Conservation (phyloP, 2,888 invertebrate species). For the Drosophila hamatofila region DNA sequence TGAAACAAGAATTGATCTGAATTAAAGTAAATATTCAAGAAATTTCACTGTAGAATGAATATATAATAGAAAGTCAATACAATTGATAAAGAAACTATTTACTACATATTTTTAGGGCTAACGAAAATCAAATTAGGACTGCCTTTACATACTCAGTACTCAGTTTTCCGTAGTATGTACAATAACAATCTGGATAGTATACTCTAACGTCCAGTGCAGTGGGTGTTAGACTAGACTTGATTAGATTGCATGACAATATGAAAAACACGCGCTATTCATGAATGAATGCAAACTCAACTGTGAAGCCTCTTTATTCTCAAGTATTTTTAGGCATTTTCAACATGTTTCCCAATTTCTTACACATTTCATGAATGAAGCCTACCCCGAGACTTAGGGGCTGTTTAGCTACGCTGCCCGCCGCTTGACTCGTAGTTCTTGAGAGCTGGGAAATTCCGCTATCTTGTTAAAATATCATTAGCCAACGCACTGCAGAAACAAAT, state of each 20-base stretch:
- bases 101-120: too few species aligned
- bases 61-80: not conserved
- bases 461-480: constrained; percentile 85
- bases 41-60: not conserved
- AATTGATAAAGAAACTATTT: not conserved
- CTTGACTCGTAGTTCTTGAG: constrained; percentile 36
- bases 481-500: constrained; percentile 49
- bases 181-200: not conserved
- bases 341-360: constrained; percentile 28
- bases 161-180: not conserved
- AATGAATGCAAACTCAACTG: constrained; percentile 73
- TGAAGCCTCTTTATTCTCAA: constrained; percentile 77
- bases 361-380: constrained; percentile 70
- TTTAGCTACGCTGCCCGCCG: constrained; percentile 30
- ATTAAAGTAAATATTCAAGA: not conserved
- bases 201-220: constrained; percentile 33
- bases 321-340: constrained; percentile 57
- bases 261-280: constrained; percentile 70
- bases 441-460: constrained; percentile 73
- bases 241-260: constrained; percentile 22
- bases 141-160: too few species aligned
- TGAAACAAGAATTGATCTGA: not conserved
- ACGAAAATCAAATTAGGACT: too few species aligned
- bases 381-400: not conserved
- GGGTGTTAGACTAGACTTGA: constrained; percentile 18